Percentiles rank a stretch among this genome's conserved stretches.
phyloP scores from a whole-genome alignment of 1,140 invertebrate species.

The Globodera ellingtonae region DNA sequence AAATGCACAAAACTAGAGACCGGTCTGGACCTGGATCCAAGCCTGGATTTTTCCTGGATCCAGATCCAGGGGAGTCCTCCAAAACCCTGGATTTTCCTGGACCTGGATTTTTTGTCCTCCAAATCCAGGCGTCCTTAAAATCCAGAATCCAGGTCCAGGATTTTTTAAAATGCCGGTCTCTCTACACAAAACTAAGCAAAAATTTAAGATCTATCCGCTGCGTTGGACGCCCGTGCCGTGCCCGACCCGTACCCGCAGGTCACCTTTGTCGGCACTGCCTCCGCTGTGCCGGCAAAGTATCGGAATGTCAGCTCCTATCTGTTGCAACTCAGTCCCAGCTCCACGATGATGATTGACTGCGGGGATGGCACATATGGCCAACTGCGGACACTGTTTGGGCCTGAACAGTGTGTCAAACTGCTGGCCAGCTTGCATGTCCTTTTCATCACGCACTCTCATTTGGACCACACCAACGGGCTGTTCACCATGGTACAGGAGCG shows the following conservation, averaged over 20 bases:
- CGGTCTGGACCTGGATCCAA: too few species aligned
- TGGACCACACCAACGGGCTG: slow-evolving; percentile 67
- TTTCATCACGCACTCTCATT: slow-evolving; percentile 68
- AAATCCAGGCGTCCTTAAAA: too few species aligned
- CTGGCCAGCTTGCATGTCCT: slow-evolving; percentile 65
- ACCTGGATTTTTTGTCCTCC: too few species aligned
- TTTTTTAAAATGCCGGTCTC: too few species aligned
- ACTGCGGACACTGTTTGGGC: slow-evolving; percentile 80
- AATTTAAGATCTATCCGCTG: neutral
- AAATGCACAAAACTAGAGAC: too few species aligned
- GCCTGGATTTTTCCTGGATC: too few species aligned
- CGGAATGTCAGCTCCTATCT: slow-evolving; percentile 58
- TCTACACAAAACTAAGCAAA: too few species aligned
- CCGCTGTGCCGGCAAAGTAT: slow-evolving; percentile 60
- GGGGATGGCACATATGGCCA: slow-evolving; percentile 89
- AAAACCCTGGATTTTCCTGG: too few species aligned
- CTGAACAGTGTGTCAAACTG: slow-evolving; percentile 54
- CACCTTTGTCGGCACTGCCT: slow-evolving; percentile 59
- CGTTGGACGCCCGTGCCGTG: neutral
- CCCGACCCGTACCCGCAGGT: slow-evolving; percentile 47
- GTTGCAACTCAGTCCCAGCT: slow-evolving; percentile 43
- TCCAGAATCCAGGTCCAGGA: too few species aligned
- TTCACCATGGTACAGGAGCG: slow-evolving; percentile 53
- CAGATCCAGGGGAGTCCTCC: too few species aligned
- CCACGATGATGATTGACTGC: slow-evolving; percentile 81